phyloP scores from a whole-genome alignment of 2,113 vertebrate genomes.

The Trogon surrucura region DNA sequence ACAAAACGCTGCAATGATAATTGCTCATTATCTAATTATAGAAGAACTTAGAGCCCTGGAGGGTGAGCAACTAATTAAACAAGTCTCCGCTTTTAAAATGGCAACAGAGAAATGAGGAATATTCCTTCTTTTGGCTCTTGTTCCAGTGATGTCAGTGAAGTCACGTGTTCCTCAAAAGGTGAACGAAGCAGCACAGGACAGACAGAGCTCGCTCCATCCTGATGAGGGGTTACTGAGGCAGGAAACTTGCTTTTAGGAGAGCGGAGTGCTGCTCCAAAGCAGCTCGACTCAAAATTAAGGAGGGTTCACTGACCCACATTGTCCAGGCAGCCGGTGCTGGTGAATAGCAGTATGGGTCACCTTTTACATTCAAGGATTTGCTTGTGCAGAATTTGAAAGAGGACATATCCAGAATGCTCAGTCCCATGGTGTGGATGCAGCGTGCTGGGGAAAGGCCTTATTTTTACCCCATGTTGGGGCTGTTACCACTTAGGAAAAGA shows the following conservation, averaged over 20 bases:
- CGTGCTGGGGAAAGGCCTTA: not conserved
- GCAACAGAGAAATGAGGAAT: not conserved
- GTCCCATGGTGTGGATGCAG: not conserved
- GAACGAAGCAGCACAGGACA: not conserved
- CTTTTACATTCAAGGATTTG: not conserved
- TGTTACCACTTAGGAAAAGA: not conserved
- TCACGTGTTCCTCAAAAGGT: accelerated
- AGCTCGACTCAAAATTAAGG: not conserved
- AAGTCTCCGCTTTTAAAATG: not conserved
- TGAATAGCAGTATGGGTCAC: not conserved
- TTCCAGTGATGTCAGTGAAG: not conserved
- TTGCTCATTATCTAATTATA: conserved; percentile 47
- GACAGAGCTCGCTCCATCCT: not conserved
- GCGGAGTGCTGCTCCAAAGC: not conserved
- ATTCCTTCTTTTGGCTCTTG: not conserved
- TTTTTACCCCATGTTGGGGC: not conserved
- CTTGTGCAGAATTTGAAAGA: not conserved
- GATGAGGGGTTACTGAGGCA: not conserved
- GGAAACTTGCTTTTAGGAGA: not conserved
- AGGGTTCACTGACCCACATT: not conserved
- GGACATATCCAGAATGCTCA: not conserved
- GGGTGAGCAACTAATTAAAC: conserved; percentile 4
- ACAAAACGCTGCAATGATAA: not conserved
- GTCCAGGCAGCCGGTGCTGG: not conserved
- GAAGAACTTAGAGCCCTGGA: not conserved